phyloP scores from a whole-genome alignment of 2,888 invertebrate genomes.

The Gastracanthus pulcherrimus region DNA sequence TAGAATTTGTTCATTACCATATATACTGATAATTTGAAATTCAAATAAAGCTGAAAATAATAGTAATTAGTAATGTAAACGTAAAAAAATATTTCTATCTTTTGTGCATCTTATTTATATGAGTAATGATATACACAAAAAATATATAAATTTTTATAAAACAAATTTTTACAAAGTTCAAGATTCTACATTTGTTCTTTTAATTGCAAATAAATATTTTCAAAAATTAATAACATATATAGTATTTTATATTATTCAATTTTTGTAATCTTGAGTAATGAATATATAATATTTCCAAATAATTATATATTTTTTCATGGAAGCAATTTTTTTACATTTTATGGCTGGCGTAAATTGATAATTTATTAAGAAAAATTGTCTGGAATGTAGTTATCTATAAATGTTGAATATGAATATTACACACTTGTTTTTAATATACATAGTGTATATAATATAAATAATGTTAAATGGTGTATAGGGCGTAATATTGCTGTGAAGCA shows the following conservation, averaged over 20 bases:
- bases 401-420: too few relatives aligned
- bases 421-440: too few relatives aligned
- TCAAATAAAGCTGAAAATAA: slow-evolving; percentile 53
- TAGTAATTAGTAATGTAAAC: slow-evolving; percentile 35
- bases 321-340: too few relatives aligned
- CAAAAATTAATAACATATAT: not conserved
- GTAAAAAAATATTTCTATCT: not conserved
- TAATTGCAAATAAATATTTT: not conserved
- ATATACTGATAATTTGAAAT: slow-evolving; percentile 27
- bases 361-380: too few relatives aligned
- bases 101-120: not conserved
- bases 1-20: slow-evolving; percentile 18
- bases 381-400: too few relatives aligned
- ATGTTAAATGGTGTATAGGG: not conserved
- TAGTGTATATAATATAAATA: too few relatives aligned
- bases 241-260: too few relatives aligned
- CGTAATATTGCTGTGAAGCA: slow-evolving; percentile 15
- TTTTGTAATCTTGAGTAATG: too few relatives aligned
- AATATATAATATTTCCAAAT: too few relatives aligned
- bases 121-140: not conserved
- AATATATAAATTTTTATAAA: not conserved
- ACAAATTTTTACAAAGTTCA: not conserved
- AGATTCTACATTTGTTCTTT: not conserved
- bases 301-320: too few relatives aligned
- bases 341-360: too few relatives aligned